A percentile compares a stretch with the other conserved stretches of the same genome.
These are phyloP conservation scores for Boulengeromyrus knoepffleri DNA, from an alignment of 2,113 vertebrate species.

Conservation along the genomic window DNA sequence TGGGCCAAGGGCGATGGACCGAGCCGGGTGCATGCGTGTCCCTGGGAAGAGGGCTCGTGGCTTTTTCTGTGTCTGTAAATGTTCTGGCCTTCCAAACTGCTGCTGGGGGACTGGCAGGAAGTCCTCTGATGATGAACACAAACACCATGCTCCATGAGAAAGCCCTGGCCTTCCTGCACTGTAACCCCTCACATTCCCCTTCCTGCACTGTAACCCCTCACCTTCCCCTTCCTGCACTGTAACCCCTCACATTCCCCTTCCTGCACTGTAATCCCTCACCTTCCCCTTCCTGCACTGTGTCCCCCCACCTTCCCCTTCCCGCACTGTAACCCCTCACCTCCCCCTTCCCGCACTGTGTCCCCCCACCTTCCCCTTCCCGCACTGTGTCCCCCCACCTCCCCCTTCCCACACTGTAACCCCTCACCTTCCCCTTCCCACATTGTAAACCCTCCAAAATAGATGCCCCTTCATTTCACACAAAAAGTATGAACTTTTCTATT, in stretches of 20 bases:
- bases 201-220: neutral
- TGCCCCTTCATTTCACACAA: neutral
- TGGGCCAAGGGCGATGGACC: neutral
- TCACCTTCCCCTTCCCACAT: neutral
- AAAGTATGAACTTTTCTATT: neutral
- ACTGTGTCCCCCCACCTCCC: neutral
- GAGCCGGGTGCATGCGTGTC: neutral
- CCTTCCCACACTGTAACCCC: neutral
- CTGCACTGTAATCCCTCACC: neutral
- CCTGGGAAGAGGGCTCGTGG: neutral
- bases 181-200: neutral
- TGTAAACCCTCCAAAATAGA: neutral
- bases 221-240: neutral
- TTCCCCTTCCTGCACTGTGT: neutral
- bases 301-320: neutral
- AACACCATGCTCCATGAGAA: neutral
- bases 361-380: too few relatives aligned
- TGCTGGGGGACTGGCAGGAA: neutral
- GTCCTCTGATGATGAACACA: neutral
- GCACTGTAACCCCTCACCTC: neutral
- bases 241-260: neutral
- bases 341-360: too few relatives aligned
- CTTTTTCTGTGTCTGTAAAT: neutral
- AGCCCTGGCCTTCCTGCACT: neutral
- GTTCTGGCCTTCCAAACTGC: neutral